Evolutionary conservation across 2,888 invertebrate genomes (phyloP), one percentile per base, ranked within the genome.

Genomic region (Dicyrtoma fusca): DNA sequence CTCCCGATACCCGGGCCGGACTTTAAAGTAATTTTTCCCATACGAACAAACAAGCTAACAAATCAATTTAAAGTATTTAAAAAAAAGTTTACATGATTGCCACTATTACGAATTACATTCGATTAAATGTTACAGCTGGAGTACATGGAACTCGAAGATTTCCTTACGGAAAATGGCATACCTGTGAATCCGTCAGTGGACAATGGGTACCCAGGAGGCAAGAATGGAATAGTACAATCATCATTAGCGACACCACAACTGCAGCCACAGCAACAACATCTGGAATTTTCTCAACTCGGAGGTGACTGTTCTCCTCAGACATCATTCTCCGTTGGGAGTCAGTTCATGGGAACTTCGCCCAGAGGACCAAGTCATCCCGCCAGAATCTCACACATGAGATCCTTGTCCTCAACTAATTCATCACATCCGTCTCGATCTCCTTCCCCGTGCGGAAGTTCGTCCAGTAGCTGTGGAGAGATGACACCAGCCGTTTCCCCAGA

Each of bases 91-190:
- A n/a, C n/a, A n/a, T 13, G 45, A 45, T 45, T 8, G n/a, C n/a
- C n/a, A n/a, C 10, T 45, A 45, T 45, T 45, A 45, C 45, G 44
- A 17, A 55, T 13, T 21, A 5, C 19, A 13, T 55, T 21, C 8
- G 17, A 3, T 53, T 69, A n/a, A 14, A 65, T 26, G 51, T 49
- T 65, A n/a, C 76, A 82, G 81, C 87, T 88, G 81, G 88, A 95
- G 92, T 96, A 95, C 86, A 95, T 96, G 87, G 96, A 96, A 87
- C 87, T 97, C 87, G 96, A 97, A 86, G 96, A 96, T 87, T 96
- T 96, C 87, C 89, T 96, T 83, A 94, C 92, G 83, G 96, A 96
- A 86, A 96, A 95, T 85, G 94, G 94, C 82, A 93, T 94, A 85
- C 93, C 94, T 79, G 89, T 91, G 84, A 93, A 94, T 84, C 21